Percentiles rank a stretch among this genome's conserved stretches.
Conservation (phyloP, 2,797 vertebrate genomes). For the Lagocephalus sceleratus region DNA sequence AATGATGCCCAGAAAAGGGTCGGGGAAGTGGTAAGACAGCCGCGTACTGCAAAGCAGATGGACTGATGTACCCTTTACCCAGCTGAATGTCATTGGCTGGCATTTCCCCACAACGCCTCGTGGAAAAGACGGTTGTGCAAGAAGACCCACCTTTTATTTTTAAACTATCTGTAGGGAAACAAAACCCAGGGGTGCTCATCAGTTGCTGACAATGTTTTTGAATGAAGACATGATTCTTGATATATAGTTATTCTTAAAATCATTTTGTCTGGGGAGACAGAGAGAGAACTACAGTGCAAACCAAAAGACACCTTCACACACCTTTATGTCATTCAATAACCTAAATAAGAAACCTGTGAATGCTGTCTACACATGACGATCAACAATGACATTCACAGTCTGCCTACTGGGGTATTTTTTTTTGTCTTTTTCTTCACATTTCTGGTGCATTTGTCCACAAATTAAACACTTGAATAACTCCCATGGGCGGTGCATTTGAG, state of each 20-base stretch:
- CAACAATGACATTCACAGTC: too few relatives aligned
- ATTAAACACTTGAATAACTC: too few relatives aligned
- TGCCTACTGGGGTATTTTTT: too few relatives aligned
- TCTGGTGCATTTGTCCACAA: too few relatives aligned
- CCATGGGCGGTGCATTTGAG: too few relatives aligned
- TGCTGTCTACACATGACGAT: too few relatives aligned
- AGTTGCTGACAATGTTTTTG: background rate
- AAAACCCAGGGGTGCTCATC: conserved; percentile 4
- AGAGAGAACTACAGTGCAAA: too few relatives aligned
- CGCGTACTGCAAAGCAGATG: conserved; percentile 65
- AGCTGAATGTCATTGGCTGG: conserved; percentile 75
- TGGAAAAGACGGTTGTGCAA: conserved; percentile 53
- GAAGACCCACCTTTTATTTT: conserved; percentile 17
- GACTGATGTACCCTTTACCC: conserved; percentile 73
- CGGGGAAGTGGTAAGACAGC: conserved; percentile 69
- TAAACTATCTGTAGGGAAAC: conserved; percentile 5
- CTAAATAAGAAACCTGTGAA: too few relatives aligned
- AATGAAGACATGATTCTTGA: background rate
- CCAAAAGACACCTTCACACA: too few relatives aligned
- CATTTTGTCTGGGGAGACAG: background rate
- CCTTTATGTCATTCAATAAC: too few relatives aligned
- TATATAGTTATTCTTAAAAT: background rate
- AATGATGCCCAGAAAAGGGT: conserved; percentile 63
- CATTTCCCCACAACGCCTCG: conserved; percentile 59
- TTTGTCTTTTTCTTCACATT: too few relatives aligned